Percentiles rank a stretch among this genome's conserved stretches.
phyloP scores from a whole-genome alignment of 2,888 invertebrate species.

The Pantelozetes paolii region DNA sequence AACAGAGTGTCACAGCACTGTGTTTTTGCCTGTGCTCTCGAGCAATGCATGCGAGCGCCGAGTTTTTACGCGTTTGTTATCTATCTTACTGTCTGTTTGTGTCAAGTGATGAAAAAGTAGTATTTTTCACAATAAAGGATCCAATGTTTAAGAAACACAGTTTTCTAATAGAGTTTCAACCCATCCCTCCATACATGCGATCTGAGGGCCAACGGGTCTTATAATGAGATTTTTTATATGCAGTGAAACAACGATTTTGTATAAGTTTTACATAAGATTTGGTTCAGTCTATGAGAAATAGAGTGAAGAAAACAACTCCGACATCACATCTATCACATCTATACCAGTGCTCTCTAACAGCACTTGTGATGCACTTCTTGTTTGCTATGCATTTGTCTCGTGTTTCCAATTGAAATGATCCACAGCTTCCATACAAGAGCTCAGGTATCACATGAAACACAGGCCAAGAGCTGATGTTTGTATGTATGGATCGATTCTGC shows the following conservation, averaged over 20 bases:
- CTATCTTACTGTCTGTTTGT: not conserved
- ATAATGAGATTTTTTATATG: slow-evolving; percentile 5
- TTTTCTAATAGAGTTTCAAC: not conserved
- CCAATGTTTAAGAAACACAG: not conserved
- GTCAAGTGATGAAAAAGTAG: not conserved
- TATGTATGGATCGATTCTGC: slow-evolving; percentile 27
- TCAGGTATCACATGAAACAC: slow-evolving; percentile 13
- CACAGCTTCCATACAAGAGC: not conserved
- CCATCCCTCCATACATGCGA: not conserved
- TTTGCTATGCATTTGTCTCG: slow-evolving; percentile 13
- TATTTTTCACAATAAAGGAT: not conserved
- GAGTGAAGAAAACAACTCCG: not conserved
- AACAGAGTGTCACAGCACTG: not conserved
- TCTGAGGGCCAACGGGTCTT: too few species aligned
- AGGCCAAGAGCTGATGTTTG: not conserved
- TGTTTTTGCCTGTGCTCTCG: not conserved
- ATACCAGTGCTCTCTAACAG: not conserved
- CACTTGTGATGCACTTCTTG: not conserved
- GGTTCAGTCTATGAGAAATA: not conserved
- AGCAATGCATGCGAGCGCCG: not conserved
- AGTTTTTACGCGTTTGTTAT: not conserved
- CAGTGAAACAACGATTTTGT: not conserved
- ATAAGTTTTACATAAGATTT: not conserved
- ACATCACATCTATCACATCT: not conserved
- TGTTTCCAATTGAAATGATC: slow-evolving; percentile 11